Conservation (phyloP, 1,140 invertebrate species). For the Ips typographus region DNA sequence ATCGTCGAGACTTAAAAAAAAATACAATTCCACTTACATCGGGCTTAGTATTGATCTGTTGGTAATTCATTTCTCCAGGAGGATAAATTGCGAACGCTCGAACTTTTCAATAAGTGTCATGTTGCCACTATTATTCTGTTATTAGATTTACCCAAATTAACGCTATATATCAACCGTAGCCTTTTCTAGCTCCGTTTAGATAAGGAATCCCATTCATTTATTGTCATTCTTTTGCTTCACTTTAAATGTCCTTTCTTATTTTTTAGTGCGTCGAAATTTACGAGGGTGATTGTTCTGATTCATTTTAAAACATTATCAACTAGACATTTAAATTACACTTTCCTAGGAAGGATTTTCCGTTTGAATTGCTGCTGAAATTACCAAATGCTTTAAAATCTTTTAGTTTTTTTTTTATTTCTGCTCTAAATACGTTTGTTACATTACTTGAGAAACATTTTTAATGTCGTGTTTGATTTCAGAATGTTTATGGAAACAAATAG, state of each 20-base stretch:
- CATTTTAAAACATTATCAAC: constrained; percentile 14
- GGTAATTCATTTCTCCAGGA: constrained; percentile 2
- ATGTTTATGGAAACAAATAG: too few relatives aligned
- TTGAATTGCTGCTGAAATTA: too few relatives aligned
- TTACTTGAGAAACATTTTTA: too few relatives aligned
- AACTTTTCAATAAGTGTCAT: constrained; percentile 11
- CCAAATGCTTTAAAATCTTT: too few relatives aligned
- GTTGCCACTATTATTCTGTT: constrained; percentile 10
- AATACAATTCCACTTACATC: constrained; percentile 1
- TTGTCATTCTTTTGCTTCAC: constrained; percentile 18
- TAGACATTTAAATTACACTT: neutral
- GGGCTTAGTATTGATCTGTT: constrained; percentile 1
- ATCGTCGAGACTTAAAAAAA: neutral
- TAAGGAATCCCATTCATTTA: constrained; percentile 21
- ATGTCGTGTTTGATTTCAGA: too few relatives aligned
- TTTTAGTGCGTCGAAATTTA: constrained; percentile 11
- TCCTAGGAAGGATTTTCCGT: too few relatives aligned
- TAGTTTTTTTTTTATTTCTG: too few relatives aligned
- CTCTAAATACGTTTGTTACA: too few relatives aligned
- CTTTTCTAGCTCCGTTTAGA: constrained; percentile 10
- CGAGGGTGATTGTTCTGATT: constrained; percentile 13
- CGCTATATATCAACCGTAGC: constrained; percentile 13
- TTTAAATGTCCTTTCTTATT: constrained; percentile 15
- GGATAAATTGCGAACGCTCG: constrained; percentile 12
- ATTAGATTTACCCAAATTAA: constrained; percentile 22